phyloP scores from a whole-genome alignment of 1,140 invertebrate genomes.

The Bilobella aurantiaca region DNA sequence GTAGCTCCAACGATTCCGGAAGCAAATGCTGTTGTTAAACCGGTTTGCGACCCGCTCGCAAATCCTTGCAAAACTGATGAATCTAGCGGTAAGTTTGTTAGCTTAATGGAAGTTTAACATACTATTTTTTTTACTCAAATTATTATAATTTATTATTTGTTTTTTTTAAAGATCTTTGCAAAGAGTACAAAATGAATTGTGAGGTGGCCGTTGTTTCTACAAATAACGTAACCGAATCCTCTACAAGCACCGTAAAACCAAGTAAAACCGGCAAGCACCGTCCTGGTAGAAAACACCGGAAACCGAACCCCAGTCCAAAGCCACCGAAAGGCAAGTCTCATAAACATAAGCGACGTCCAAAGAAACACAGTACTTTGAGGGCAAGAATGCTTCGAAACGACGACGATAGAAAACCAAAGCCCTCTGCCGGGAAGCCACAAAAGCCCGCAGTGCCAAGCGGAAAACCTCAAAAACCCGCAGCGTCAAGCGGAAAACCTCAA shows the following conservation, averaged over 20 bases:
- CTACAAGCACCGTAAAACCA: not conserved
- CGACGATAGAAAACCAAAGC: too few species aligned
- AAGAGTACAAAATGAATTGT: not conserved
- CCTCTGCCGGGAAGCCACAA: not conserved
- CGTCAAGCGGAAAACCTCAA: too few species aligned
- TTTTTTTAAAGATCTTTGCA: not conserved
- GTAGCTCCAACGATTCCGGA: not conserved
- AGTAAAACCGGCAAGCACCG: not conserved
- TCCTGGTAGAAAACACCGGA: not conserved
- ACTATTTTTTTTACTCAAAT: not conserved
- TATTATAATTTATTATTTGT: too few species aligned
- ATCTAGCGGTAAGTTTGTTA: not conserved
- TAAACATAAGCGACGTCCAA: not conserved
- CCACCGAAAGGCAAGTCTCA: not conserved
- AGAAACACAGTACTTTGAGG: too few species aligned
- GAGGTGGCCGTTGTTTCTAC: not conserved
- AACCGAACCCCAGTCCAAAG: not conserved
- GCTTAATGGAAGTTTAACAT: not conserved
- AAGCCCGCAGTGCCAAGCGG: not conserved
- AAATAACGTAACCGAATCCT: not conserved
- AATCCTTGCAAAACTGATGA: not conserved
- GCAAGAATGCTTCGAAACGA: too few species aligned
- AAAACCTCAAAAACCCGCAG: too few species aligned
- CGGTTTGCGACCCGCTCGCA: too few species aligned
- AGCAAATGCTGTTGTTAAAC: not conserved